phyloP scores from a whole-genome alignment of 2,888 invertebrate species.

The Acleris emargana region DNA sequence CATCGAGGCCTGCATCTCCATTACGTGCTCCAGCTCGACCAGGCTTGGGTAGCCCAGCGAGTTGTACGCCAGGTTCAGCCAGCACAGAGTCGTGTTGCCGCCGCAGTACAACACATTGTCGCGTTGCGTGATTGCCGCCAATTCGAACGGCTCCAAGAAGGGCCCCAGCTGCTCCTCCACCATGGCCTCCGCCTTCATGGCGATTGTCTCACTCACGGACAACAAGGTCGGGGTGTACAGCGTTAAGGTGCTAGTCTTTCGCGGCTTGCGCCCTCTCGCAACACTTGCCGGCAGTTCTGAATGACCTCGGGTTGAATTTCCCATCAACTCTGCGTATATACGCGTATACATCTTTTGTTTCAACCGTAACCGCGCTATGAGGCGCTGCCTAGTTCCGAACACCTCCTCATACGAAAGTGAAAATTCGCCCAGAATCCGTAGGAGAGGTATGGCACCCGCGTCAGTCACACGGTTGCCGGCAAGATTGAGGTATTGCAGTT shows the following conservation, averaged over 20 bases:
- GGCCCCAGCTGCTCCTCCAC: constrained; percentile 38
- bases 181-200: constrained; percentile 38
- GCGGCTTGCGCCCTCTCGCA: constrained; percentile 3
- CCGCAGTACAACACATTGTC: constrained; percentile 37
- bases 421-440: constrained; percentile 43
- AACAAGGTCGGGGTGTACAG: neutral
- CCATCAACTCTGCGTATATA: constrained; percentile 13
- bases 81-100: constrained; percentile 45
- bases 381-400: constrained; percentile 38
- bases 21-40: constrained; percentile 21
- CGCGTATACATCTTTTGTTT: constrained; percentile 34
- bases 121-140: constrained; percentile 37
- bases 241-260: constrained; percentile 35
- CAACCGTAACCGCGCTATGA: constrained; percentile 38
- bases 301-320: constrained; percentile 7
- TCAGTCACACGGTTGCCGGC: constrained; percentile 47
- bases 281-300: constrained; percentile 5
- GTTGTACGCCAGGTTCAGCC: constrained; percentile 47
- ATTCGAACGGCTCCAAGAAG: constrained; percentile 42
- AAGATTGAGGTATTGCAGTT: constrained; percentile 47
- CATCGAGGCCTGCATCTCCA: constrained; percentile 29
- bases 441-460: constrained; percentile 42
- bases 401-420: constrained; percentile 43
- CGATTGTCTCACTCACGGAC: neutral
- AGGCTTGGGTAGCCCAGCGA: constrained; percentile 36